These are phyloP conservation scores for Chloropsis cyanopogon DNA, from an alignment of 2,113 vertebrate genomes.

Conservation along the genomic window DNA sequence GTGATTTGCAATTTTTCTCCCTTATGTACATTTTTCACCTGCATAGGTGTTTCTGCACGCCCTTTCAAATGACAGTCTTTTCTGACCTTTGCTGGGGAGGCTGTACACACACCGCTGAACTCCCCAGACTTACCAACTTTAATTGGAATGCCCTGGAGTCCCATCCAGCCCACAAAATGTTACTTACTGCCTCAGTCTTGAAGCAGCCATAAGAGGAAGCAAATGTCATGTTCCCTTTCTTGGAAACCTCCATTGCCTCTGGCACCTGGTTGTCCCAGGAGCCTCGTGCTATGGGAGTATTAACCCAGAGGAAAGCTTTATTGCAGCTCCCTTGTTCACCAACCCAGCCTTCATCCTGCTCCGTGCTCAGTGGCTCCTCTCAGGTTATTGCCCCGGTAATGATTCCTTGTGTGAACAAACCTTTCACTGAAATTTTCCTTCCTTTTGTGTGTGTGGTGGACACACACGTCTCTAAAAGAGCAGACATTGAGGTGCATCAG, in stretches of 20 bases:
- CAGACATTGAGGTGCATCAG: background rate
- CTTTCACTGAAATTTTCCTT: background rate
- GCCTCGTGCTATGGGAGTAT: rapidly evolving
- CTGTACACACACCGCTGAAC: background rate
- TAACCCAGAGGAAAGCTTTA: background rate
- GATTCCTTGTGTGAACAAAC: rapidly evolving
- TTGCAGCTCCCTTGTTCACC: background rate
- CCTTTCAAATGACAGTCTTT: background rate
- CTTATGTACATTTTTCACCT: background rate
- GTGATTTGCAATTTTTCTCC: background rate
- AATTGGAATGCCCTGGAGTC: background rate
- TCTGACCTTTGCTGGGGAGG: background rate
- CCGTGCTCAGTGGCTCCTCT: background rate
- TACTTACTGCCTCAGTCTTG: background rate
- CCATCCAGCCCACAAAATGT: background rate
- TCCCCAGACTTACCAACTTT: background rate
- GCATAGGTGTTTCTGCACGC: background rate
- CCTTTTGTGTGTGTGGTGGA: rapidly evolving
- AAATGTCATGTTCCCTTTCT: background rate
- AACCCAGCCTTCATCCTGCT: background rate
- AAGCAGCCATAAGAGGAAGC: background rate
- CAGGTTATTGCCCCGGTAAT: background rate
- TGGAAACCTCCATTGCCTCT: background rate
- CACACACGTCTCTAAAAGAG: background rate
- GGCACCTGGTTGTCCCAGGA: background rate